Base-by-base conservation (phyloP, 2,888 invertebrate genomes). In the Nowickia ferox region DNA sequence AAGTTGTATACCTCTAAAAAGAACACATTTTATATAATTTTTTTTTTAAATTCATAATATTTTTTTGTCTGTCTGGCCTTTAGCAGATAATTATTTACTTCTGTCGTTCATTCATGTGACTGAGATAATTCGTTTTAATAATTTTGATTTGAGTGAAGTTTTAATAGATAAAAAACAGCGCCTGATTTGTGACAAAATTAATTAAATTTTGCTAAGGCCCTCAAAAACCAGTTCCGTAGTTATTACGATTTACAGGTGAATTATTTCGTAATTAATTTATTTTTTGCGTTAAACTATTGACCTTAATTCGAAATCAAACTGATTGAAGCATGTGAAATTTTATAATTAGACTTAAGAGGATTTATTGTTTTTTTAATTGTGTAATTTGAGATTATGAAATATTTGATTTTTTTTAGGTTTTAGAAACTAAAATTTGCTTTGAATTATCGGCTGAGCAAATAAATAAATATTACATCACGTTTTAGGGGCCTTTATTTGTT, bases 231-330 rank as follows among this genome's bases (percentile, higher is more conserved):
- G 19, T 13, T 48, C 10, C 38, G 22, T 11, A 79, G 55, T 57
- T 30, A 72, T 46, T 72, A 46, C 66, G 10, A 30, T 78, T 78
- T 66, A 38, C 38, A 9, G 42, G 15, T 19, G 30, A 59, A 72
- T 72, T 66, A 46, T 30, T 30, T 30, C 65, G 44, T 55, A 55
- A 17, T 46, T 55, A 17, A 13, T 53, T 53, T 22, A 0, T 40
- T 66, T 55, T 38, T 66, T 17, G 30, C 46, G 46, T 11, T 66
- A 66, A 66, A 77, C 57, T 66, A 68, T 68, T 77, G 40, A 77
- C 66, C 77, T 77, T 66, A 68, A 68, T 68, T 77, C 57, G 15
- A 2, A 15, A 40, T 57, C 59, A 68, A 68, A 77, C 68, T 77
- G 40, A 17, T 59, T 17, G 22, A 46, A 22, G 1, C n/a, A 48